Evolutionary conservation across 2,797 vertebrate genomes (phyloP).

Genomic region (Acropternis orthonyx): DNA sequence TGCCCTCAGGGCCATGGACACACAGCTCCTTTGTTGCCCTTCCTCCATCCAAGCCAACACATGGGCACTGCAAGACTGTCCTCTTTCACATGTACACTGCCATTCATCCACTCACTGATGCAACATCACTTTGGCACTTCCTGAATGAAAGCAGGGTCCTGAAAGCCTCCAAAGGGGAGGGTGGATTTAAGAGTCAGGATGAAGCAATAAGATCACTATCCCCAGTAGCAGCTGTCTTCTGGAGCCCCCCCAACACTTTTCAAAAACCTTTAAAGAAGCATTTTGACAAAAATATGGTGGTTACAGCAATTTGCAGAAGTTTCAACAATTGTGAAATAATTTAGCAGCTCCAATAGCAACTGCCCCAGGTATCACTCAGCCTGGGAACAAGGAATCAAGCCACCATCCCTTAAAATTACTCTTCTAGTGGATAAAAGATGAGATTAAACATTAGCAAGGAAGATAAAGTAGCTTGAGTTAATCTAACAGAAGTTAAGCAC

Average conservation of each 20-base stretch:
- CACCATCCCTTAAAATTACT: background rate
- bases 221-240: background rate
- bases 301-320: background rate
- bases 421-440: background rate
- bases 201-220: background rate
- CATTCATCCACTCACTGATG: accelerated
- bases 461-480: background rate
- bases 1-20: background rate
- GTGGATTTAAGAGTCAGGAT: background rate
- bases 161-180: background rate
- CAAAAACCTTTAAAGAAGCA: background rate
- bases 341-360: background rate
- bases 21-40: accelerated
- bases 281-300: background rate
- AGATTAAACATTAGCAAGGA: background rate
- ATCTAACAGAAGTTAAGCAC: background rate
- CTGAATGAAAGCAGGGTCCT: background rate
- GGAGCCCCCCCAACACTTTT: background rate
- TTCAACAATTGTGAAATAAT: background rate
- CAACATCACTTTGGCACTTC: background rate
- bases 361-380: background rate
- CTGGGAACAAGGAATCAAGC: background rate
- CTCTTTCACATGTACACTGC: background rate
- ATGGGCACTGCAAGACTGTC: background rate
- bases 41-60: background rate